Evolutionary conservation across 2,888 invertebrate genomes (phyloP).

Genomic region (Tipula lateralis): DNA sequence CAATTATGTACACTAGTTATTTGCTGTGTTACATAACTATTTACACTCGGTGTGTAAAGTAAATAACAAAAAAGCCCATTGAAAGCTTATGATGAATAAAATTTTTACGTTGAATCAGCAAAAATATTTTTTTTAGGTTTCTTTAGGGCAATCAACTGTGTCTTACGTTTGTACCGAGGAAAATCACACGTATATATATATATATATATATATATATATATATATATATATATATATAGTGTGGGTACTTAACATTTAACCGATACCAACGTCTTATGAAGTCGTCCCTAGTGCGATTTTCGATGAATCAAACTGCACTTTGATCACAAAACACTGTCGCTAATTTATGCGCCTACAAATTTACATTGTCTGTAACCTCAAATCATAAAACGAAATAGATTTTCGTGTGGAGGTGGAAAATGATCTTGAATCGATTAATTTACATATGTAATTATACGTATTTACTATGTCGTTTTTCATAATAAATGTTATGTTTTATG

Average conservation of each 20-base stretch:
- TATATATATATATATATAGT: too few relatives aligned
- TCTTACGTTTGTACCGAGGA: too few relatives aligned
- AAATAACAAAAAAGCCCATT: background rate
- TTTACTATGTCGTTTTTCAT: background rate
- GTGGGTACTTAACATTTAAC: background rate
- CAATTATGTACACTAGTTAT: background rate
- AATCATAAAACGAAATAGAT: background rate
- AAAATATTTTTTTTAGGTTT: background rate
- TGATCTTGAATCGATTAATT: background rate
- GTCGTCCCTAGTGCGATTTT: background rate
- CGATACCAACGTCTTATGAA: background rate
- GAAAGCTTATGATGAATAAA: conserved; percentile 2
- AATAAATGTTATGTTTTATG: too few relatives aligned
- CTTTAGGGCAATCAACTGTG: background rate
- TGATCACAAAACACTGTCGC: background rate
- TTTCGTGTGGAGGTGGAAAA: background rate
- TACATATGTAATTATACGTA: background rate
- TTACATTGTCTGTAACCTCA: background rate
- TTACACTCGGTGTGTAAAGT: too few relatives aligned
- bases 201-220: too few relatives aligned
- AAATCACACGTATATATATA: too few relatives aligned
- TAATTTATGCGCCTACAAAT: background rate
- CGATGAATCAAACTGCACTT: background rate
- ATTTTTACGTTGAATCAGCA: background rate
- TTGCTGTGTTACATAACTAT: background rate